Conservation (phyloP, 1,140 invertebrate genomes). For the Brachionus angularis region DNA sequence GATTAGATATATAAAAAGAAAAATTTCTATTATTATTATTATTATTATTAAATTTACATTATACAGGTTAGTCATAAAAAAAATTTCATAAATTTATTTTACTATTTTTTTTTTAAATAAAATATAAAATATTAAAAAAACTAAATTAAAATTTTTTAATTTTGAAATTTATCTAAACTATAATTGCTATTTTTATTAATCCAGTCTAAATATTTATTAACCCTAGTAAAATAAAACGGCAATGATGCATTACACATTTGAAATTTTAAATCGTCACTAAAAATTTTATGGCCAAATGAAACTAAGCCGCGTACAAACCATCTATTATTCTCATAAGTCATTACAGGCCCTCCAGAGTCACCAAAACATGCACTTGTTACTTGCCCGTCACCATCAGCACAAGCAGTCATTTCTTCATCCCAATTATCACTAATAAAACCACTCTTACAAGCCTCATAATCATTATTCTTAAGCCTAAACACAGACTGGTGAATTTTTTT, state of each 20-base stretch:
- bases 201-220: constrained; percentile 29
- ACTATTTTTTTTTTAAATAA: too few species aligned
- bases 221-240: constrained; percentile 39
- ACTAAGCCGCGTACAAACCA: constrained; percentile 27
- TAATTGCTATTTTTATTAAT: constrained; percentile 4
- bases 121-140: too few species aligned
- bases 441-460: not conserved
- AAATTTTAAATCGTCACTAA: not conserved
- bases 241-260: constrained; percentile 8
- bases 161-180: too few species aligned
- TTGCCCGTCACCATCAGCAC: constrained; percentile 2
- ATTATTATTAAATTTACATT: too few species aligned
- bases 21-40: too few species aligned
- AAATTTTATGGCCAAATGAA: constrained; percentile 30
- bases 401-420: constrained; percentile 17
- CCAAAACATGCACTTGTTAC: constrained; percentile 20
- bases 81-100: too few species aligned
- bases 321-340: not conserved
- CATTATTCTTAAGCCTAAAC: constrained; percentile 16
- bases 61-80: too few species aligned
- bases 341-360: constrained; percentile 35
- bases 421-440: constrained; percentile 32
- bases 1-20: too few species aligned
- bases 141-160: too few species aligned
- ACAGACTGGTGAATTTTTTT: constrained; percentile 17